phyloP scores from a whole-genome alignment of 2,888 invertebrate genomes.

The Cerceris ruficornis region DNA sequence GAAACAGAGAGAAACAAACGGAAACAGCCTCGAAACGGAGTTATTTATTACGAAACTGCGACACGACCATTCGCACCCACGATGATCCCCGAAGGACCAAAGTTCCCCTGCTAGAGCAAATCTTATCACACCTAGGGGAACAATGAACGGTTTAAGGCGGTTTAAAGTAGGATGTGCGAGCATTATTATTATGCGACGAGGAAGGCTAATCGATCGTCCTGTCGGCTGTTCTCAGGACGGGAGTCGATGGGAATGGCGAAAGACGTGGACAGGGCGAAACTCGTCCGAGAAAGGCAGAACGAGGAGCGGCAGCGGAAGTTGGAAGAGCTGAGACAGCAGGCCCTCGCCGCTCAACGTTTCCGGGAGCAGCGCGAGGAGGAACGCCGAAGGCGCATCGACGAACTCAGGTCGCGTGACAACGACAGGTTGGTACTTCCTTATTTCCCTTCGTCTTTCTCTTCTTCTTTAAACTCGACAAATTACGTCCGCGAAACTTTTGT shows the following conservation, averaged over 20 bases:
- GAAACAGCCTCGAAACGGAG: background rate
- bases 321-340: constrained; percentile 94
- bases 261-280: constrained; percentile 80
- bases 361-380: constrained; percentile 95
- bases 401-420: constrained; percentile 90
- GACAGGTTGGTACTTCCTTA: constrained; percentile 82
- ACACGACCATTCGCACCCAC: no score
- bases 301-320: constrained; percentile 94
- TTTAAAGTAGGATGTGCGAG: constrained; percentile 2
- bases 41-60: background rate
- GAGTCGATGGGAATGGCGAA: constrained; percentile 77
- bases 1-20: no score
- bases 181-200: background rate
- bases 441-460: background rate
- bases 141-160: constrained; percentile 19
- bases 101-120: no score
- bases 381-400: constrained; percentile 90
- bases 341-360: constrained; percentile 93
- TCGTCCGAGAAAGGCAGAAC: constrained; percentile 93
- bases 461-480: background rate
- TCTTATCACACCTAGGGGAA: constrained; percentile 10
- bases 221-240: constrained; percentile 75
- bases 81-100: no score
- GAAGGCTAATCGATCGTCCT: constrained; percentile 22
- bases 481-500: background rate